These are phyloP conservation scores for Sycophaga agraensis DNA, from an alignment of 1,140 invertebrate genomes.

Conservation along the genomic window DNA sequence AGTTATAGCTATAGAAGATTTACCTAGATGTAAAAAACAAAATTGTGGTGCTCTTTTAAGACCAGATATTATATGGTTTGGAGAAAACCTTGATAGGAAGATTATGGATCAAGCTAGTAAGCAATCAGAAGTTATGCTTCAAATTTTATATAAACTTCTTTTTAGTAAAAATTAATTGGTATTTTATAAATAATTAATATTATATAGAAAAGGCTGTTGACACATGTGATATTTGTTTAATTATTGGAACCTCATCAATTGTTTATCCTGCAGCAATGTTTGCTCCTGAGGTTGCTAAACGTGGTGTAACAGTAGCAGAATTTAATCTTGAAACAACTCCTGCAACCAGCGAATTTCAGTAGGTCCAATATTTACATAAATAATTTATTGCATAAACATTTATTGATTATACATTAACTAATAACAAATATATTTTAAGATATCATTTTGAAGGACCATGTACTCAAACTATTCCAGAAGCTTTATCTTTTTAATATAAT, in stretches of 20 bases:
- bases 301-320: conserved; percentile 83
- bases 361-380: conserved; percentile 36
- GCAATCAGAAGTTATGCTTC: conserved; percentile 33
- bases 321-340: conserved; percentile 85
- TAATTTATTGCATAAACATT: background rate
- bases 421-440: conserved; percentile 51
- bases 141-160: background rate
- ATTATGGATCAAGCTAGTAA: conserved; percentile 68
- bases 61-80: conserved; percentile 90
- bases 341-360: conserved; percentile 71
- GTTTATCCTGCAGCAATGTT: conserved; percentile 95
- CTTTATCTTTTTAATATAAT: conserved; percentile 53
- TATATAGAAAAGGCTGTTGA: conserved; percentile 64
- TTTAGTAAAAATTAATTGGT: no score
- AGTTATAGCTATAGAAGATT: conserved; percentile 65
- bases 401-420: background rate
- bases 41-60: conserved; percentile 73
- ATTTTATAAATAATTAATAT: conserved; percentile 1
- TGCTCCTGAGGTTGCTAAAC: conserved; percentile 74
- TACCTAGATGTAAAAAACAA: conserved; percentile 71
- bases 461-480: conserved; percentile 70
- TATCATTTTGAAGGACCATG: conserved; percentile 78
- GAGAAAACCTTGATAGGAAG: conserved; percentile 72
- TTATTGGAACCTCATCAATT: conserved; percentile 84
- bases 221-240: conserved; percentile 78